phyloP scores from a whole-genome alignment of 2,888 invertebrate species.

The Trissolcus brochymenae region DNA sequence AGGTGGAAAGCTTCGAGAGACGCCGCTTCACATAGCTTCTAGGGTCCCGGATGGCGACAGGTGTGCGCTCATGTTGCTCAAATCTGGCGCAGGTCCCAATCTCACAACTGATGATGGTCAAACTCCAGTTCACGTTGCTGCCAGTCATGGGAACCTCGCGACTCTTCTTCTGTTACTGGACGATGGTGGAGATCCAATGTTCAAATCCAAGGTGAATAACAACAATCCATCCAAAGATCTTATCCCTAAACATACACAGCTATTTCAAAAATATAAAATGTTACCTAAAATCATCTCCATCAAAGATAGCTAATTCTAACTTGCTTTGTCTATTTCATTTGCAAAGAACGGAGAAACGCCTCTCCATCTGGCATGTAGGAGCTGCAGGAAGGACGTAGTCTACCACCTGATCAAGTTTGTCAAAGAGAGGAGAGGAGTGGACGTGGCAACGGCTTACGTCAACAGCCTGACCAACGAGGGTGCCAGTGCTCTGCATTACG shows the following conservation, averaged over 20 bases:
- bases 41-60: conserved; percentile 92
- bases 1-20: conserved; percentile 92
- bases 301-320: too few relatives aligned
- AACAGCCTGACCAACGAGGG: conserved; percentile 94
- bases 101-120: conserved; percentile 96
- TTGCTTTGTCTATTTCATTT: neutral
- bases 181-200: conserved; percentile 95
- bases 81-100: conserved; percentile 98
- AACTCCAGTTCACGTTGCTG: conserved; percentile 97
- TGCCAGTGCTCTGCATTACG: conserved; percentile 95
- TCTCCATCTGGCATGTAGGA: conserved; percentile 93
- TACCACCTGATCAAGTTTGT: conserved; percentile 90
- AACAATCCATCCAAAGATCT: too few relatives aligned
- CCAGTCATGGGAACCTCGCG: conserved; percentile 92
- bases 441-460: conserved; percentile 89
- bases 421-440: conserved; percentile 85
- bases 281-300: too few relatives aligned
- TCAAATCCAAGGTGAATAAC: conserved; percentile 88
- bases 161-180: conserved; percentile 91
- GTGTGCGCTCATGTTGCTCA: conserved; percentile 97
- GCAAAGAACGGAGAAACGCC: conserved; percentile 94
- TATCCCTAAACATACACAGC: too few relatives aligned
- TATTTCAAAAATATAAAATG: too few relatives aligned
- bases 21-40: conserved; percentile 98
- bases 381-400: conserved; percentile 90